Evolutionary conservation across 1,140 invertebrate genomes (phyloP).

Genomic region (Paralvinella palmiformis): DNA sequence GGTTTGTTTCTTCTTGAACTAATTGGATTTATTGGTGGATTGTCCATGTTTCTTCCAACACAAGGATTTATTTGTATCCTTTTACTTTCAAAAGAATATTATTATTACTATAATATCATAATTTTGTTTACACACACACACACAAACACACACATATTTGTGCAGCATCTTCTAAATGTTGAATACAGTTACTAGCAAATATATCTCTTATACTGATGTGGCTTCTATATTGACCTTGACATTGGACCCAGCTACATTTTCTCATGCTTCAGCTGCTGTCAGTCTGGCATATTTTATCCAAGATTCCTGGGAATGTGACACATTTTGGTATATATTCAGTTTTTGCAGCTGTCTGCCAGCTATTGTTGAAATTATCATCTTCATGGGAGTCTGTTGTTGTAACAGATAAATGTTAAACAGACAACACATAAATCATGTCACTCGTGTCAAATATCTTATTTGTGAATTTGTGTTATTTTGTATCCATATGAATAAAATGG

Average conservation of each 20-base stretch:
- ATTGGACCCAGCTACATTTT: slow-evolving; percentile 53
- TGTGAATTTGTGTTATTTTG: background rate
- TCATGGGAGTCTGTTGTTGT: background rate
- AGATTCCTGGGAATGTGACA: slow-evolving; percentile 60
- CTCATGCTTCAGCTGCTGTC: slow-evolving; percentile 57
- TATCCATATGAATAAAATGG: background rate
- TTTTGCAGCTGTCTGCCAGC: slow-evolving; percentile 53
- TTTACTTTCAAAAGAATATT: slow-evolving; percentile 28
- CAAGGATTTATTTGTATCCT: slow-evolving; percentile 64
- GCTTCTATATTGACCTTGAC: background rate
- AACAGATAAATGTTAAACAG: background rate
- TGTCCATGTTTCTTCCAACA: slow-evolving; percentile 61
- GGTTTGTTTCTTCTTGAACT: slow-evolving; percentile 58
- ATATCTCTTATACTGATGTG: background rate
- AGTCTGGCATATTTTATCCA: slow-evolving; percentile 57
- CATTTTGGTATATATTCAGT: slow-evolving; percentile 63
- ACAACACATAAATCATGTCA: background rate
- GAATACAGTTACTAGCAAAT: background rate
- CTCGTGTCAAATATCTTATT: background rate
- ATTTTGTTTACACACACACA: too few species aligned
- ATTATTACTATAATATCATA: too few species aligned
- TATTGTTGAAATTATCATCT: slow-evolving; percentile 35
- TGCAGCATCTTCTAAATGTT: background rate
- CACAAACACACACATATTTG: background rate
- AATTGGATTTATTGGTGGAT: slow-evolving; percentile 58